A percentile compares a stretch with the other conserved stretches of the same genome.
Evolutionary conservation across 2,113 vertebrate genomes (phyloP).

Genomic region (Malaclemys terrapin): DNA sequence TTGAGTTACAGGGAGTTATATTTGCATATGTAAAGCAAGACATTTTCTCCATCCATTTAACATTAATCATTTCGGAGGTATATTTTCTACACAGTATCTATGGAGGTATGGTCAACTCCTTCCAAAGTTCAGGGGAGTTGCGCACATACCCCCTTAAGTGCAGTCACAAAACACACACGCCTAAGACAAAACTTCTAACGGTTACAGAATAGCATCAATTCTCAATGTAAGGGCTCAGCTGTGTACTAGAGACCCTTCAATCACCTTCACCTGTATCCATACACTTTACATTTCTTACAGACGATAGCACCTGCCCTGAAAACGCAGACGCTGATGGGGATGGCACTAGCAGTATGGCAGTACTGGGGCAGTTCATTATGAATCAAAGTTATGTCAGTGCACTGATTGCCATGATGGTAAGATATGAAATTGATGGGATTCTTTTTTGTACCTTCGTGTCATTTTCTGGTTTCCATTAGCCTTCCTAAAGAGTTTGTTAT

Average conservation of each 20-base stretch:
- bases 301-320: neutral
- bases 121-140: neutral
- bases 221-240: neutral
- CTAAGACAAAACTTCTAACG: neutral
- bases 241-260: neutral
- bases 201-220: neutral
- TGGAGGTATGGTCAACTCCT: neutral
- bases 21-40: neutral
- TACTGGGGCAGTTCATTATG: conserved; percentile 80
- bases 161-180: neutral
- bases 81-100: neutral
- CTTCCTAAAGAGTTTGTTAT: neutral
- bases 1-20: neutral
- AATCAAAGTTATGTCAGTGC: conserved; percentile 85
- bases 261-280: neutral
- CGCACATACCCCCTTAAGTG: neutral
- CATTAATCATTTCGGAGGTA: neutral
- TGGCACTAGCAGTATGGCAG: conserved; percentile 62
- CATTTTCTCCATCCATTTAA: neutral
- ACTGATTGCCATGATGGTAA: conserved; percentile 87
- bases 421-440: neutral
- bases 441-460: neutral
- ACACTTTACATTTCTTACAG: neutral
- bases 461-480: neutral
- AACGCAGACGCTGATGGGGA: neutral